Evolutionary conservation across 1,140 invertebrate genomes (phyloP).

Genomic region (Venturia canescens): DNA sequence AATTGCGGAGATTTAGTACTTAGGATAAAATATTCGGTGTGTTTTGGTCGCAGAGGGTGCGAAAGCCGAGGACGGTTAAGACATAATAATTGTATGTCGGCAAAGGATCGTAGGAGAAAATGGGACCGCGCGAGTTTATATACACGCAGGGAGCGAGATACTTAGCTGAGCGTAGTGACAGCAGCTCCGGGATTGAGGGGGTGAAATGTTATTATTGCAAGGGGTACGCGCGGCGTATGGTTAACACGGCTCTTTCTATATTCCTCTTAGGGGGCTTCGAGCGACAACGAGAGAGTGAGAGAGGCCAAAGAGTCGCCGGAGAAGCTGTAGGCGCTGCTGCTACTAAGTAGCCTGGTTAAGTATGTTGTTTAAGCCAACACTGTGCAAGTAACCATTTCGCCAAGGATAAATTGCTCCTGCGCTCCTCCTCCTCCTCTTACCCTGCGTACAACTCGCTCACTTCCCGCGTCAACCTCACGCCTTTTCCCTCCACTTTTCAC

Average conservation of each 20-base stretch:
- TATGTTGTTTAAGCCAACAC: slow-evolving; percentile 77
- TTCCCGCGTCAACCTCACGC: neutral
- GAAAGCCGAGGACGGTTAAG: neutral
- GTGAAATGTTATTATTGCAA: slow-evolving; percentile 77
- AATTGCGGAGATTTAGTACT: too few relatives aligned
- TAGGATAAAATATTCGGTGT: neutral
- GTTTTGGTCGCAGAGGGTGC: neutral
- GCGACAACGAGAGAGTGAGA: neutral
- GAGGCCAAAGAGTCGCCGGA: neutral
- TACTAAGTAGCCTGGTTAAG: slow-evolving; percentile 76
- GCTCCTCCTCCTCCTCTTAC: slow-evolving; percentile 65
- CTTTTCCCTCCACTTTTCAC: neutral
- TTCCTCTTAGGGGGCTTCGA: neutral
- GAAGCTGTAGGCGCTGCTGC: slow-evolving; percentile 45
- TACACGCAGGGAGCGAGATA: slow-evolving; percentile 52
- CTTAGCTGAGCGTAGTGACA: slow-evolving; percentile 67
- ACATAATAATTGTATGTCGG: neutral
- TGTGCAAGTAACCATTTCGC: slow-evolving; percentile 71
- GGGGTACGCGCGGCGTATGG: slow-evolving; percentile 68
- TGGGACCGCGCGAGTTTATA: slow-evolving; percentile 4
- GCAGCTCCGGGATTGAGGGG: slow-evolving; percentile 72
- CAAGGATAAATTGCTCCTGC: slow-evolving; percentile 48
- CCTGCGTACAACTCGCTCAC: neutral
- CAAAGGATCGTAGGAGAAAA: neutral
- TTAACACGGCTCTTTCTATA: neutral